Base-by-base conservation (phyloP, 2,888 invertebrate species). In the Mallateleia sp. region DNA sequence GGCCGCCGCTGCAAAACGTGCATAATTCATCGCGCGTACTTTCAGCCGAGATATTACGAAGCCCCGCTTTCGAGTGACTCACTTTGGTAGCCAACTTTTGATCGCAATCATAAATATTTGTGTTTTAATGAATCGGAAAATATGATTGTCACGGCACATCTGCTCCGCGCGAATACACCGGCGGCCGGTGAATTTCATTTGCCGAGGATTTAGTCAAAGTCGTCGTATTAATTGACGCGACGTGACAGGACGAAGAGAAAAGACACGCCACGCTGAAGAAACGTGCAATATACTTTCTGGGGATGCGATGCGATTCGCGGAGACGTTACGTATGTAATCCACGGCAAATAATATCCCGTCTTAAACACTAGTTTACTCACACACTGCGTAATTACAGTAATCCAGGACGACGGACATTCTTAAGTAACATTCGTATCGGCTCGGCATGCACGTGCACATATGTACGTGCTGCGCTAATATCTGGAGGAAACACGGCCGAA, bases 331-430 rank as follows among this genome's bases (percentile, higher is more conserved):
- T 92, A 79, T 92, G 78, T 89, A 90, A 91, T 93, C 80, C 90
- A 90, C 88, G 89, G 90, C 90, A 88, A 92, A 92, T 90, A 89
- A 91, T 89, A 91, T 90, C 87, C 87, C 89, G 89, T 91, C 90
- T 92, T 91, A 91, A 93, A 92, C 91, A 93, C 89, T 90, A 91
- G 90, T 92, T 93, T 91, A 92, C 91, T 87, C 91, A 91, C 90
- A 91, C 90, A 89, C 90, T 88, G 86, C 77, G 89, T 92, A 92
- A 93, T 93, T 92, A 93, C 92, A 90, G 85, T 85, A 85, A 85
- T 85, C 69, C 71, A 52, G 75, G 54, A 22, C 64, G 58, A 66
- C 80, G 66, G 75, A 81, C 85, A 81, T 81, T 92, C 91, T 90
- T 89, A 79, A 90, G 90, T 86, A 89, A 89, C 87, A 72, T 88